Percentiles rank a stretch among this genome's conserved stretches.
phyloP scores from a whole-genome alignment of 2,888 invertebrate species.

The Catocala sponsa region DNA sequence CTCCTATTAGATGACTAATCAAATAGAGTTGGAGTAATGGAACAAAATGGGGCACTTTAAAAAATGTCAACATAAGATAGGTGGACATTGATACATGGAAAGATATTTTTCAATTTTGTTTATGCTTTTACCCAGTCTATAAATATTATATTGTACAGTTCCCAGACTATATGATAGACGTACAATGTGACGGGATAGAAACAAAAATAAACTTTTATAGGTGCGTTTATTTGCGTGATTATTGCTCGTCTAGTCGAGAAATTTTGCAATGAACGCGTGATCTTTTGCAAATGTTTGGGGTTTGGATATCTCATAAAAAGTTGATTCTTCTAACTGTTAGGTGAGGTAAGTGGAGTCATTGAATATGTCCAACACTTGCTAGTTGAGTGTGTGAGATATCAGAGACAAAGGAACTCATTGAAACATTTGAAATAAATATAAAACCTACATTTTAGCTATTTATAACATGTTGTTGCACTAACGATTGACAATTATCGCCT shows the following conservation, averaged over 20 bases:
- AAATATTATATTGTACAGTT: conserved; percentile 24
- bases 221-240: conserved; percentile 39
- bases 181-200: conserved; percentile 19
- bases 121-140: conserved; percentile 10
- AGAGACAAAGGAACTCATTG: no score
- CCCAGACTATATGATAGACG: conserved; percentile 28
- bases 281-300: conserved; percentile 15
- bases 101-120: conserved; percentile 34
- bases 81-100: conserved; percentile 37
- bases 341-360: no score
- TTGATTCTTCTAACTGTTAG: no score
- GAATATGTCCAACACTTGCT: no score
- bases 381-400: no score
- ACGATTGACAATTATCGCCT: no score
- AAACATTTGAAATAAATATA: no score
- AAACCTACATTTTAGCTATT: no score
- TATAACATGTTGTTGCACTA: no score
- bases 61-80: conserved; percentile 30
- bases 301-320: no score
- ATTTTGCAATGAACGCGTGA: conserved; percentile 11
- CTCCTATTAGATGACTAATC: conserved; percentile 23
- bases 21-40: conserved; percentile 12
- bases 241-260: conserved; percentile 32
- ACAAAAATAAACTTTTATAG: conserved; percentile 39
- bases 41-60: conserved; percentile 18